A percentile compares a stretch with the other conserved stretches of the same genome.
Evolutionary conservation across 1,140 invertebrate genomes (phyloP).

Genomic region (Apis cerana): DNA sequence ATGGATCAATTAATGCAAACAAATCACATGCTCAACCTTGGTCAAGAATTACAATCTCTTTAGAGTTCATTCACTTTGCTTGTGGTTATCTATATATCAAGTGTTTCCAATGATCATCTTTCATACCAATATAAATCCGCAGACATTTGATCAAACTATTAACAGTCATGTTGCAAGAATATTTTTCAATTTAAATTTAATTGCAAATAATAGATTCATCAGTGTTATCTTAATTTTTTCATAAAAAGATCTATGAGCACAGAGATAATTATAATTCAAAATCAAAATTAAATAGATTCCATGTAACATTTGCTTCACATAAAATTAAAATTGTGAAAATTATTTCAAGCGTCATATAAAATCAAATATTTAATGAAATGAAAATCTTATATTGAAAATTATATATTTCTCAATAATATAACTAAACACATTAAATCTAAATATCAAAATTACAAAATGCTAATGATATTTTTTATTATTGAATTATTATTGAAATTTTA

Average conservation of each 20-base stretch:
- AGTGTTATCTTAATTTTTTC: background rate
- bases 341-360: too few species aligned
- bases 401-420: too few species aligned
- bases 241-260: too few species aligned
- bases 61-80: conserved; percentile 1
- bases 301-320: background rate
- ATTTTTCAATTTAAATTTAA: background rate
- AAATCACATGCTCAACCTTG: conserved; percentile 1
- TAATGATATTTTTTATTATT: too few species aligned
- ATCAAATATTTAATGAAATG: too few species aligned
- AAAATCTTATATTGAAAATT: too few species aligned
- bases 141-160: background rate
- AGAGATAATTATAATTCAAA: background rate
- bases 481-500: too few species aligned
- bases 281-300: background rate
- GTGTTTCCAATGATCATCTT: background rate
- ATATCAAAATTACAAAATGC: too few species aligned
- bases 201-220: background rate
- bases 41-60: background rate
- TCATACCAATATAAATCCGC: background rate
- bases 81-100: background rate
- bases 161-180: background rate
- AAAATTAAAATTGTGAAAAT: background rate
- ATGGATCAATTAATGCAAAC: conserved; percentile 7
- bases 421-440: too few species aligned